Evolutionary conservation across 2,797 vertebrate species (phyloP).

Genomic region (Spheniscus humboldti): DNA sequence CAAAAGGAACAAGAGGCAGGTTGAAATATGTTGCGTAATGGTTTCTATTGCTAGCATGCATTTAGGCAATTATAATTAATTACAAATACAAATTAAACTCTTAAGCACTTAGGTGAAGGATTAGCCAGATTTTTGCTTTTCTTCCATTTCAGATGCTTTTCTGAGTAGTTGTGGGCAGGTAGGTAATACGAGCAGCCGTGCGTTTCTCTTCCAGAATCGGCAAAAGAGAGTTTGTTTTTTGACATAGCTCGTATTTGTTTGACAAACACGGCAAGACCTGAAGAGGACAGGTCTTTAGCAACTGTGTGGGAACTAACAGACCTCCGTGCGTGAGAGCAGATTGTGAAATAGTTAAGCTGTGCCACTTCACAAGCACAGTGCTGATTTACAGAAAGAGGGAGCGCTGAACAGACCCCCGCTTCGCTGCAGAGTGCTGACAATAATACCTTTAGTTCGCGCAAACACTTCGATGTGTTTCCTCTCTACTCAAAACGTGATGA

Average conservation of each 20-base stretch:
- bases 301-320: background rate
- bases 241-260: accelerated
- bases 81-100: slow-evolving; percentile 7
- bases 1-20: background rate
- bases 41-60: background rate
- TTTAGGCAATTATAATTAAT: slow-evolving; percentile 22
- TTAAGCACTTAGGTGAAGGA: background rate
- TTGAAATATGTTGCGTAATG: background rate
- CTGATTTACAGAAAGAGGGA: background rate
- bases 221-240: background rate
- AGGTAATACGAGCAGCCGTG: accelerated
- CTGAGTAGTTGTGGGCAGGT: background rate
- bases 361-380: background rate
- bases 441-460: background rate
- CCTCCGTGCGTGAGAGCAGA: background rate
- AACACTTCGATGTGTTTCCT: background rate
- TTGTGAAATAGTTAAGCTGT: background rate
- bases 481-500: background rate
- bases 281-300: background rate
- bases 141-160: background rate
- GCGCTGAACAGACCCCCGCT: background rate
- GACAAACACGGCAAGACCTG: background rate
- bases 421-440: background rate
- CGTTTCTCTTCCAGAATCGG: background rate
- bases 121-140: background rate